Conservation (phyloP, 2,113 vertebrate genomes). For the Empidonax traillii region DNA sequence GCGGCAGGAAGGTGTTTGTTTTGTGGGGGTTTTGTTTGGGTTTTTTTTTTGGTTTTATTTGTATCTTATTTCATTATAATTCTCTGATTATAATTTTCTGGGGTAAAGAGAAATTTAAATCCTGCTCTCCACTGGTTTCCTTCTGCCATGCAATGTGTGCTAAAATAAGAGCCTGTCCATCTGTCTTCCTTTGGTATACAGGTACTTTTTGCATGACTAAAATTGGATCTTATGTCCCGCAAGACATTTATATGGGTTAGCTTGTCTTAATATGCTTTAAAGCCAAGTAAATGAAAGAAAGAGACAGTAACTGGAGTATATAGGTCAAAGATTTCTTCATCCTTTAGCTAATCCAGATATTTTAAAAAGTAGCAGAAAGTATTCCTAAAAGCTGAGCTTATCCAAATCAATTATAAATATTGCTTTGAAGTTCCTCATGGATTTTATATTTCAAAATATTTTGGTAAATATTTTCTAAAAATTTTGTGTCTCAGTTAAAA, state of each 20-base stretch:
- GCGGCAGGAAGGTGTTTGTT: background rate
- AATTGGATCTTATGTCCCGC: background rate
- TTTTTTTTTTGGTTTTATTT: background rate
- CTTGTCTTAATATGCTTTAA: constrained; percentile 25
- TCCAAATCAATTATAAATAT: constrained; percentile 43
- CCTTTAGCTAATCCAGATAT: constrained; percentile 45
- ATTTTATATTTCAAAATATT: background rate
- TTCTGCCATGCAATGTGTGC: background rate
- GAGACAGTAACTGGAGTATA: constrained; percentile 11
- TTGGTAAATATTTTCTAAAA: background rate
- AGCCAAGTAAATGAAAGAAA: constrained; percentile 1
- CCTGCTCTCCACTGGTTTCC: background rate
- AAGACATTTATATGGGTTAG: constrained; percentile 29
- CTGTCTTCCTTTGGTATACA: constrained; percentile 35
- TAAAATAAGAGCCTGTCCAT: constrained; percentile 58
- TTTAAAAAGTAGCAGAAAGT: constrained; percentile 24
- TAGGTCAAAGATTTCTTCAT: constrained; percentile 54
- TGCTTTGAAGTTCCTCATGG: background rate
- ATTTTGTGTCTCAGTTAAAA: background rate
- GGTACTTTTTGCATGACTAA: constrained; percentile 28
- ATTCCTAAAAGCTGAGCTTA: constrained; percentile 57
- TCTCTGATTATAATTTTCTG: background rate
- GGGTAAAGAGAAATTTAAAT: background rate
- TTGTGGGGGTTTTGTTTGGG: background rate
- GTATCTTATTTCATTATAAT: background rate